Evolutionary conservation across 2,888 invertebrate species (phyloP).

Genomic region (Hypomecis punctinalis): DNA sequence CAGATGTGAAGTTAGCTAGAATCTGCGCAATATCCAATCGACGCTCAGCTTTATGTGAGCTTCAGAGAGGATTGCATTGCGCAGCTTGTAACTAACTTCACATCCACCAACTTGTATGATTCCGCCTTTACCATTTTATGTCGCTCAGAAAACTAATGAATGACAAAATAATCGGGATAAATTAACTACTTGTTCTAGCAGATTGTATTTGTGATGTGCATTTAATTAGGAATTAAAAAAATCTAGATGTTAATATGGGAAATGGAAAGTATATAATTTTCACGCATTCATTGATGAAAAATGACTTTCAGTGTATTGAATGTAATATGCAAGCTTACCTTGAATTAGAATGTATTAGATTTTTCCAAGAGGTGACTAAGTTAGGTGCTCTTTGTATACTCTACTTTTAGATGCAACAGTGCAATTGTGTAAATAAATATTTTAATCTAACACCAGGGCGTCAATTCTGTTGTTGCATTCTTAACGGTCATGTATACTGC

Average conservation of each 20-base stretch:
- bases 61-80: too few species aligned
- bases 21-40: too few species aligned
- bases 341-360: conserved; percentile 8
- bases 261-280: background rate
- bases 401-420: conserved; percentile 54
- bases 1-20: too few species aligned
- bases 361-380: conserved; percentile 45
- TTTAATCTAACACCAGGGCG: conserved; percentile 30
- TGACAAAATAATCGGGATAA: too few species aligned
- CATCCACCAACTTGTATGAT: too few species aligned
- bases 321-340: background rate
- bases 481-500: too few species aligned
- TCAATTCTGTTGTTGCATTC: too few species aligned
- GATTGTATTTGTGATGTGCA: conserved; percentile 27
- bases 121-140: too few species aligned
- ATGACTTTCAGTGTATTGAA: background rate
- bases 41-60: too few species aligned
- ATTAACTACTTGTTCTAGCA: conserved; percentile 6
- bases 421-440: conserved; percentile 59
- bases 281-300: background rate
- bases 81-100: too few species aligned
- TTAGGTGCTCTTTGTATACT: conserved; percentile 70
- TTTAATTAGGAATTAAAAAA: conserved; percentile 31
- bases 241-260: conserved; percentile 3
- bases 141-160: too few species aligned